Evolutionary conservation across 2,113 vertebrate species (phyloP).

Genomic region (Lophius piscatorius): DNA sequence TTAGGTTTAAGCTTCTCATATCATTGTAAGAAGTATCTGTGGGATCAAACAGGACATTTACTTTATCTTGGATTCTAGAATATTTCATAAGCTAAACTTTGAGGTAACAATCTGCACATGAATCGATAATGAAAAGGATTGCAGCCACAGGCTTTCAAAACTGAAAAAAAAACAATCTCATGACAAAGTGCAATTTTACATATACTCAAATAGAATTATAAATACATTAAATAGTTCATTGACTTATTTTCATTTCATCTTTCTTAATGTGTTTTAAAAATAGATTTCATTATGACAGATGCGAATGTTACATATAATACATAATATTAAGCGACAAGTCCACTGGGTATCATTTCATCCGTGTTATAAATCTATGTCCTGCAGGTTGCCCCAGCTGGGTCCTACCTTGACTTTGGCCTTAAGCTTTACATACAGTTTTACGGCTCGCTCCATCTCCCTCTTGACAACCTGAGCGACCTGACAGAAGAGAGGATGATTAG

Average conservation of each 20-base stretch:
- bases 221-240: constrained; percentile 43
- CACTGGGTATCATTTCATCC: not conserved
- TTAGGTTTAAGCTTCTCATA: too few species aligned
- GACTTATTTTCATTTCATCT: constrained; percentile 43
- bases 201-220: constrained; percentile 2
- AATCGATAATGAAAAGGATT: not conserved
- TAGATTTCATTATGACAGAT: not conserved
- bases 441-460: constrained; percentile 91
- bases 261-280: constrained; percentile 29
- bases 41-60: not conserved
- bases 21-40: not conserved
- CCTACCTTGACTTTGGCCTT: constrained; percentile 91
- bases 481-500: not conserved
- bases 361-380: constrained; percentile 86
- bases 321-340: not conserved
- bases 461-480: constrained; percentile 96
- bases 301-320: not conserved
- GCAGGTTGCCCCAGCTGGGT: constrained; percentile 91
- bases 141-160: not conserved
- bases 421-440: constrained; percentile 90
- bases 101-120: not conserved
- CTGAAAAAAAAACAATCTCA: constrained; percentile 9
- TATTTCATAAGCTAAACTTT: not conserved
- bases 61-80: not conserved
- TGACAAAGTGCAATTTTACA: not conserved